These are phyloP conservation scores for Hypsibius dujardini DNA, from an alignment of 1,140 invertebrate genomes.

Conservation along the genomic window DNA sequence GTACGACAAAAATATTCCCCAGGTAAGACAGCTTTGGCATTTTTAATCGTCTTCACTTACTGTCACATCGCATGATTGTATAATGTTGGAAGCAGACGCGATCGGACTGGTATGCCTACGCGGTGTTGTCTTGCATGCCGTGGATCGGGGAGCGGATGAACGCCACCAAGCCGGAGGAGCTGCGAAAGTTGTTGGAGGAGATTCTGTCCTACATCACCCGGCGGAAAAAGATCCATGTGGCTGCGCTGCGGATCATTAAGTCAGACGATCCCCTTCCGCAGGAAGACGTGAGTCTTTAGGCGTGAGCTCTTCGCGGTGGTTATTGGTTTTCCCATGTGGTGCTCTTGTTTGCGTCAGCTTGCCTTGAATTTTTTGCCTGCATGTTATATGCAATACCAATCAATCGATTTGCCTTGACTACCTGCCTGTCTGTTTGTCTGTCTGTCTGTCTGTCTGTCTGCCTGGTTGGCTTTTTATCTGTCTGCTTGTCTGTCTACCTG, in stretches of 20 bases:
- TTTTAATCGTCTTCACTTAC: too few species aligned
- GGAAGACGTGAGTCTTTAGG: slow-evolving; percentile 51
- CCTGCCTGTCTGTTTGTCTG: background rate
- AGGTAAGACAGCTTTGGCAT: slow-evolving; percentile 32
- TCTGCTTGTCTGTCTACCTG: too few species aligned
- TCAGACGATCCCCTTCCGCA: slow-evolving; percentile 79
- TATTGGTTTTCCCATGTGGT: background rate
- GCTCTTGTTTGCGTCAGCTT: background rate
- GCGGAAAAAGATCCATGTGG: slow-evolving; percentile 71
- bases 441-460: background rate
- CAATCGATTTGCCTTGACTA: background rate
- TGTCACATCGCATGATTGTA: too few species aligned
- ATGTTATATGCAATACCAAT: too few species aligned
- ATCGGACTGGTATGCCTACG: slow-evolving; percentile 86
- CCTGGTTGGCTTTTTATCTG: background rate
- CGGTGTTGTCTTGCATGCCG: slow-evolving; percentile 77
- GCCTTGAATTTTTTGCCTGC: too few species aligned
- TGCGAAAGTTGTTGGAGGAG: slow-evolving; percentile 16
- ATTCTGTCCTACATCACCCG: slow-evolving; percentile 45
- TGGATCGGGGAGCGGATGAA: slow-evolving; percentile 44
- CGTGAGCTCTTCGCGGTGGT: background rate
- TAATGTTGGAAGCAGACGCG: slow-evolving; percentile 41
- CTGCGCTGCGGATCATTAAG: slow-evolving; percentile 76
- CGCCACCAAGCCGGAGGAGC: background rate
- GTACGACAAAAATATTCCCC: slow-evolving; percentile 75